Conservation (phyloP, 2,888 invertebrate species). For the Colostygia pectinataria region DNA sequence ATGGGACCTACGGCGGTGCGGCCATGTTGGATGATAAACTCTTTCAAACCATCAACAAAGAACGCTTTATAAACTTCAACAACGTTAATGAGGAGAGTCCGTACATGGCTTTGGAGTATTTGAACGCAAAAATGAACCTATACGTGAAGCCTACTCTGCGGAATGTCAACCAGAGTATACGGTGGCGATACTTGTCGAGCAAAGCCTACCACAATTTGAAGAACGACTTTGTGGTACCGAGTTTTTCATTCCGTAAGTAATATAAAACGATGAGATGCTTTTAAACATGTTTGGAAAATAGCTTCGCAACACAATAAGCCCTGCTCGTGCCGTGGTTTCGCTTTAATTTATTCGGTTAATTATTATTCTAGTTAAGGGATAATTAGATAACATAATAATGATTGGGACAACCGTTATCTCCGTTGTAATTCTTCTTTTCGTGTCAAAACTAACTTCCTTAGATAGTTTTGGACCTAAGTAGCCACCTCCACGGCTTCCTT, state of each 20-base stretch:
- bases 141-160: slow-evolving; percentile 64
- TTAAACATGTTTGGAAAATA: too few species aligned
- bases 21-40: slow-evolving; percentile 45
- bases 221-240: slow-evolving; percentile 58
- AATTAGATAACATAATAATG: too few species aligned
- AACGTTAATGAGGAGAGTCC: slow-evolving; percentile 61
- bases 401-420: too few species aligned
- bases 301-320: too few species aligned
- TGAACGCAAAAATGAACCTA: slow-evolving; percentile 54
- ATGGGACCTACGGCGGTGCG: slow-evolving; percentile 47
- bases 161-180: slow-evolving; percentile 59
- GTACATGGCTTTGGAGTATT: slow-evolving; percentile 48
- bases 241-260: slow-evolving; percentile 67
- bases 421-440: too few species aligned
- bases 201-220: slow-evolving; percentile 56
- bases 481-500: too few species aligned
- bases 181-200: slow-evolving; percentile 58
- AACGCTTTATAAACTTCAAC: slow-evolving; percentile 61
- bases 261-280: too few species aligned
- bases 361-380: too few species aligned
- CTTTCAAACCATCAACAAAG: slow-evolving; percentile 48
- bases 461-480: too few species aligned
- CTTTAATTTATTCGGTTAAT: too few species aligned
- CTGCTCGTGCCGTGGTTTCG: too few species aligned
- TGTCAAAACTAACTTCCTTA: too few species aligned